These are phyloP conservation scores for Odobenus rosmarus DNA, from an alignment of 2,113 vertebrate species.

Conservation along the genomic window DNA sequence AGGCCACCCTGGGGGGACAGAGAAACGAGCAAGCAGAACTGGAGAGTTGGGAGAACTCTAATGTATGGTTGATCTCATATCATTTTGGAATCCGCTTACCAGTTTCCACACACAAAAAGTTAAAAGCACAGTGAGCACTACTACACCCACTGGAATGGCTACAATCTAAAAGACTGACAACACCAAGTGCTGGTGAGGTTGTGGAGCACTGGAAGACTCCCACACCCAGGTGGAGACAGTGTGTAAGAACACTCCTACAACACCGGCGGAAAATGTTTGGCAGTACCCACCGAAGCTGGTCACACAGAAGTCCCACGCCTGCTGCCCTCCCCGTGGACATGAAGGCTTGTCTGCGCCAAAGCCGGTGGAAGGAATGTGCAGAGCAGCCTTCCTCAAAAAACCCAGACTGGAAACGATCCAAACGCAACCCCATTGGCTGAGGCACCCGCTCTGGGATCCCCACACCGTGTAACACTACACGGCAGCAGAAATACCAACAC, in stretches of 20 bases:
- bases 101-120: neutral
- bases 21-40: neutral
- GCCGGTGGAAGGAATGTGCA: neutral
- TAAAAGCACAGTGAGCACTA: neutral
- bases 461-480: too few species aligned
- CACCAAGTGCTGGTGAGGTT: neutral
- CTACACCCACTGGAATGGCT: neutral
- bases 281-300: neutral
- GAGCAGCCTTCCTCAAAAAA: neutral
- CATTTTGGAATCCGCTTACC: neutral
- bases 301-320: rapidly evolving
- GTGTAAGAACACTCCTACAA: neutral
- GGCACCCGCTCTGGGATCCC: neutral
- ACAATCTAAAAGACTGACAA: neutral
- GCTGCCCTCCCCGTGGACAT: neutral
- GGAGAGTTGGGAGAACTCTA: neutral
- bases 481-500: neutral
- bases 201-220: neutral
- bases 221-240: rapidly evolving
- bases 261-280: rapidly evolving
- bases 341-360: neutral
- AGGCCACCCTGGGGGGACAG: neutral
- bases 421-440: neutral
- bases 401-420: neutral
- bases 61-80: neutral